These are phyloP conservation scores for Tenthredo livida DNA, from an alignment of 2,888 invertebrate genomes.

Conservation along the genomic window DNA sequence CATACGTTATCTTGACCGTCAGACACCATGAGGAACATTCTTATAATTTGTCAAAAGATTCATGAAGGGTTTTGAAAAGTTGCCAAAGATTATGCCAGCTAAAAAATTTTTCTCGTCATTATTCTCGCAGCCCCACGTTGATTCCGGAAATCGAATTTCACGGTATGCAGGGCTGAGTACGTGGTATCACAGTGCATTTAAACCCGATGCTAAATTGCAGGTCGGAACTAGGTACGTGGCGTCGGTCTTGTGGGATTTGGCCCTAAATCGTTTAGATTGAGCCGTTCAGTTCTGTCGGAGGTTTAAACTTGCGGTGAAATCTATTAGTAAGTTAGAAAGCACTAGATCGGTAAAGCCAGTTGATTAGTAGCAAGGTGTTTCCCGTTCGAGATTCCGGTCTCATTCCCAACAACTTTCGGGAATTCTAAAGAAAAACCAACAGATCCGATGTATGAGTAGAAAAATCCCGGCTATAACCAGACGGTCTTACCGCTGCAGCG, in stretches of 20 bases:
- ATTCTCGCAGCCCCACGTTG: too few relatives aligned
- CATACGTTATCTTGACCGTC: background rate
- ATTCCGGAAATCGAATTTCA: too few relatives aligned
- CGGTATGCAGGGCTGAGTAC: too few relatives aligned
- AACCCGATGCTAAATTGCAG: too few relatives aligned
- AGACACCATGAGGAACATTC: background rate
- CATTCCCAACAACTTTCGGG: background rate
- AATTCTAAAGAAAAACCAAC: background rate
- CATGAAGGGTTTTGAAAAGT: too few relatives aligned
- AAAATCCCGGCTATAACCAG: background rate
- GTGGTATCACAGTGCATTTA: too few relatives aligned
- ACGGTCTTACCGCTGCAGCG: too few relatives aligned
- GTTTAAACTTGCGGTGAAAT: constrained; percentile 31
- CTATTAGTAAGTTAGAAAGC: constrained; percentile 34
- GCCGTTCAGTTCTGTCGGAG: background rate
- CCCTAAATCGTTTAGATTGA: background rate
- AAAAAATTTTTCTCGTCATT: too few relatives aligned
- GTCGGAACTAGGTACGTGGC: background rate
- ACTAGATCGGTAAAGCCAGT: constrained; percentile 17
- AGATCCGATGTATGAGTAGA: background rate
- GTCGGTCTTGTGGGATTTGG: background rate
- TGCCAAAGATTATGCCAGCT: too few relatives aligned
- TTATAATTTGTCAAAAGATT: background rate
- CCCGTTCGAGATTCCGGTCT: background rate
- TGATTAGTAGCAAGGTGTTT: constrained; percentile 8